Evolutionary conservation across 2,888 invertebrate genomes (phyloP), one percentile per base, ranked within the genome.

Genomic region (Dasypolia templi): DNA sequence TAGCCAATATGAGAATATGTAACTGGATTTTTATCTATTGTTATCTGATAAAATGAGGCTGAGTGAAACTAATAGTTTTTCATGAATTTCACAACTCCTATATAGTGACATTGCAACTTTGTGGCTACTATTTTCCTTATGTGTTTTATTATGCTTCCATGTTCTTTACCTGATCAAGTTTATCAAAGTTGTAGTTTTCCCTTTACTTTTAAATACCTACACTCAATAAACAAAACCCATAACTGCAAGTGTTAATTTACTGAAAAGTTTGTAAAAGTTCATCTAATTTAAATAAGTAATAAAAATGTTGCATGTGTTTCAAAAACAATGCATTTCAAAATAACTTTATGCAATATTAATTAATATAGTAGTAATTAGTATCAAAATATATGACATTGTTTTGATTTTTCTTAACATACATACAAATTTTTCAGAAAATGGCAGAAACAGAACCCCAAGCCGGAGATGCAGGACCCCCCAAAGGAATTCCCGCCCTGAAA

Each of bases 401-500:
- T 59, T 59, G 19, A 44, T 5, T 32, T 70, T 46, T 42, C 3
- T 35, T 42, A 63, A 61, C 4, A 35, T 0, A n/a, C 3, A n/a
- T 46, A 39, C 1, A 0, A 7, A n/a, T 39, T 82, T 80, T 46
- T 26, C 87, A 93, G 91, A 94, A 86, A 88, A 95, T 96, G 95
- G 92, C 94, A 6, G 95, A 96, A 32, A 86, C 89, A 81, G 89
- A 91, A 61, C 90, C 91, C 14, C 93, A 94, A 87, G 91, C 94
- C 0, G 95, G 95, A 69, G 95, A 96, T 87, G 91, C 92, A 0
- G 95, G 94, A 32, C 95, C 95, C 26, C 95, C 96, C 0, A 97
- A 97, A 90, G 97, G 97, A 72, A 96, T 97, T 86, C 96, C 97
- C 0, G 97, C 97, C 29, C 93, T 98, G 59, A 97, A 97, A 89